A percentile compares a stretch with the other conserved stretches of the same genome.
phyloP scores from a whole-genome alignment of 2,888 invertebrate species.

The Nemoura dubitans region DNA sequence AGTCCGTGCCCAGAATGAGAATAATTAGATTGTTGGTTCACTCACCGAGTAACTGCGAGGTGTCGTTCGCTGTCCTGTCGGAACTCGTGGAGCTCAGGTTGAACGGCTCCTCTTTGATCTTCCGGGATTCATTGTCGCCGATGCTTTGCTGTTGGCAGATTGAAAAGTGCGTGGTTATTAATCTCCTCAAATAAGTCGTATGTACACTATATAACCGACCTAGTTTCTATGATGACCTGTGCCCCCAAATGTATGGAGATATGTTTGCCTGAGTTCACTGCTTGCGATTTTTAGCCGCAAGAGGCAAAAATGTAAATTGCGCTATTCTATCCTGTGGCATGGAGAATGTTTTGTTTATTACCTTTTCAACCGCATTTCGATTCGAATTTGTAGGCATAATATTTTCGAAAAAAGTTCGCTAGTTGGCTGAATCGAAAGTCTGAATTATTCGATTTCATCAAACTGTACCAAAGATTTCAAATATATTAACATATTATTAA shows the following conservation, averaged over 20 bases:
- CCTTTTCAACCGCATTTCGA: no score
- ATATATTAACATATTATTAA: no score
- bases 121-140: slow-evolving; percentile 51
- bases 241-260: neutral
- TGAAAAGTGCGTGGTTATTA: neutral
- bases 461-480: no score
- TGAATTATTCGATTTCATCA: no score
- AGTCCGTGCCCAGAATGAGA: no score
- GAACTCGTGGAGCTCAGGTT: slow-evolving; percentile 55
- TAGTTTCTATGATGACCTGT: neutral
- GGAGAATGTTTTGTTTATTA: no score
- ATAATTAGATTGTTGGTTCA: neutral
- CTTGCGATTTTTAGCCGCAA: neutral
- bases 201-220: neutral
- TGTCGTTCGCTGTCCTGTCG: slow-evolving; percentile 52
- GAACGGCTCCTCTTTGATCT: slow-evolving; percentile 59
- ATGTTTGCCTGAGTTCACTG: neutral
- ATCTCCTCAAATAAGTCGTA: neutral
- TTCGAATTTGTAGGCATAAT: no score
- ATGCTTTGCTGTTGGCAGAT: slow-evolving; percentile 40
- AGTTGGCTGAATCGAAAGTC: no score
- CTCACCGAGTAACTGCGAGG: slow-evolving; percentile 41
- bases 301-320: no score
- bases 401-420: no score
- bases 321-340: no score